Evolutionary conservation across 2,113 vertebrate genomes (phyloP).

Genomic region (Petaurus breviceps): DNA sequence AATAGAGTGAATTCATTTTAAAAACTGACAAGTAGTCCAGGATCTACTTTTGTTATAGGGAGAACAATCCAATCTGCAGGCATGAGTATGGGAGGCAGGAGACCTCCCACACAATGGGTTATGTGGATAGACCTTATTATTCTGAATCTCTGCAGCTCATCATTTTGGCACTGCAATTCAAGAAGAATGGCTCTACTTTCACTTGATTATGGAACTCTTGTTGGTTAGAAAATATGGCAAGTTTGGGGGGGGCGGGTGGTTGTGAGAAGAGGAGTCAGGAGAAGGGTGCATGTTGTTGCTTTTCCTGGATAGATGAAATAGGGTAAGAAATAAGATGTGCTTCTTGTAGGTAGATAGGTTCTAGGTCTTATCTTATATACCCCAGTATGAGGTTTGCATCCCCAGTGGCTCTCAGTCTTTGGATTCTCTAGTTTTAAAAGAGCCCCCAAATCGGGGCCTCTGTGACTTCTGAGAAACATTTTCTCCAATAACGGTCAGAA

Average conservation of each 20-base stretch:
- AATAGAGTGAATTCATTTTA: background rate
- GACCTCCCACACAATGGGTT: too few relatives aligned
- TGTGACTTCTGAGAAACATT: conserved; percentile 33
- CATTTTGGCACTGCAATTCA: background rate
- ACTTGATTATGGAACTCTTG: background rate
- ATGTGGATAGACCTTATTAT: background rate
- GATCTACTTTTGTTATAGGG: background rate
- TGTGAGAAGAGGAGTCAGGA: conserved; percentile 31
- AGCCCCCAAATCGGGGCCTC: conserved; percentile 28
- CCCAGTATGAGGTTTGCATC: conserved; percentile 15
- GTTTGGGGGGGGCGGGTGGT: conserved; percentile 10
- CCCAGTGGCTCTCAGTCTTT: conserved; percentile 8
- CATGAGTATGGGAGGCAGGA: background rate
- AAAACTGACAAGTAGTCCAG: conserved; percentile 30
- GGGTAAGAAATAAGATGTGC: conserved; percentile 9
- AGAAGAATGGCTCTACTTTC: background rate
- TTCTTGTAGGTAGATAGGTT: conserved; percentile 5
- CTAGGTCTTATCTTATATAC: background rate
- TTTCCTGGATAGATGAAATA: conserved; percentile 30
- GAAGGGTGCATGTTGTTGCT: background rate
- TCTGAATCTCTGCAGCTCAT: background rate
- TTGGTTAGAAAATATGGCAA: background rate
- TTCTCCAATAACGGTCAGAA: conserved; percentile 42
- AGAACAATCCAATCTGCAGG: background rate
- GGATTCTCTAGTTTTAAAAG: background rate